These are phyloP conservation scores for Capreolus pygargus DNA, from an alignment of 2,113 vertebrate species.

Conservation along the genomic window DNA sequence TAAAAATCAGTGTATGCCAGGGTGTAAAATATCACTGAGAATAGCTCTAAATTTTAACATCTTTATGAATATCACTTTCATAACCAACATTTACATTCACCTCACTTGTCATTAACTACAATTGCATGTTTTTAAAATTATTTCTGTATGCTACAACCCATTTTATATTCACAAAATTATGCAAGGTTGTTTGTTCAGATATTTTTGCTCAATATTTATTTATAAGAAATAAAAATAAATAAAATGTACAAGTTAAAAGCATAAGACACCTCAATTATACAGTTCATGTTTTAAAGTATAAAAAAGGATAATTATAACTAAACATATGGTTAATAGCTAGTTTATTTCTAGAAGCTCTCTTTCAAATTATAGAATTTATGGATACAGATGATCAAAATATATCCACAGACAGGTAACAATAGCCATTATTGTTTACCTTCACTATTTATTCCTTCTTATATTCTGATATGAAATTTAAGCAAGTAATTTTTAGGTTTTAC, in stretches of 20 bases:
- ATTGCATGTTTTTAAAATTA: background rate
- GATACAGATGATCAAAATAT: background rate
- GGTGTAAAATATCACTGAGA: background rate
- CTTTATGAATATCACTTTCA: background rate
- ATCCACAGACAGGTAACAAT: background rate
- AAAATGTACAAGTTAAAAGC: background rate
- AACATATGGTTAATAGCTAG: background rate
- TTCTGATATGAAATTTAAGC: background rate
- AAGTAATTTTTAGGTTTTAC: background rate
- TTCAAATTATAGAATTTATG: background rate
- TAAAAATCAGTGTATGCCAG: background rate
- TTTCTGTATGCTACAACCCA: background rate
- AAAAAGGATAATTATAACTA: background rate
- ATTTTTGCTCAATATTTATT: background rate
- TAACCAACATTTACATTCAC: background rate
- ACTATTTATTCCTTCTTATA: background rate
- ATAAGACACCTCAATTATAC: background rate
- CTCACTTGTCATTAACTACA: background rate
- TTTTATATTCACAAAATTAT: background rate
- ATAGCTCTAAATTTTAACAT: background rate
- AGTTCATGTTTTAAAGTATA: background rate
- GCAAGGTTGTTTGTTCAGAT: background rate
- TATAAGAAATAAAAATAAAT: background rate
- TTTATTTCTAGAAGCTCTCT: background rate
- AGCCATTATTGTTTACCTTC: background rate